phyloP scores from a whole-genome alignment of 2,888 invertebrate genomes.

The Phaonia tiefii region DNA sequence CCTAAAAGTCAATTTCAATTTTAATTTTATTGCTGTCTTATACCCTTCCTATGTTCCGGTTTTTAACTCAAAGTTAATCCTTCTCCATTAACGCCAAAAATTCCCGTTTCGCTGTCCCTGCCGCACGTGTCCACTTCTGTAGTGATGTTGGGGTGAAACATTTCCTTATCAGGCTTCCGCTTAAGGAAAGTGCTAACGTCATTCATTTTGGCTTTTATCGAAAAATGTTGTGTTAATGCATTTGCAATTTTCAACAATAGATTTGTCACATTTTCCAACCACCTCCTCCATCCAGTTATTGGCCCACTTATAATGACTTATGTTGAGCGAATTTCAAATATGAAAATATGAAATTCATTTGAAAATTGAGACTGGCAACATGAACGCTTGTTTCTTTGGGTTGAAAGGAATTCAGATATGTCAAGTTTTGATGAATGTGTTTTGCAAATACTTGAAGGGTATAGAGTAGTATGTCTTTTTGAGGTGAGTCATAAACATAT shows the following conservation, averaged over 20 bases:
- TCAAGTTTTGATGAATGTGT: conserved; percentile 14
- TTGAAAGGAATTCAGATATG: background rate
- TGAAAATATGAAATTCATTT: background rate
- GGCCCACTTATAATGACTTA: background rate
- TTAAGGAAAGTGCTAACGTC: conserved; percentile 41
- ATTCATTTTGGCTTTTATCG: conserved; percentile 51
- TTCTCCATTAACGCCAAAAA: conserved; percentile 5
- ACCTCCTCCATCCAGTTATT: background rate
- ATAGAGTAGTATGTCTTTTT: background rate
- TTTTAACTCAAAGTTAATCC: conserved; percentile 29
- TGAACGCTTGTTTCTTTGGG: too few species aligned
- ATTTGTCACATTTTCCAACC: background rate
- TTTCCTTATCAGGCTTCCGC: background rate
- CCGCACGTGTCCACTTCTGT: conserved; percentile 15
- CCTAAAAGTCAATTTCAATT: conserved; percentile 10
- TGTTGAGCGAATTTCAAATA: background rate
- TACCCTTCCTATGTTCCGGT: conserved; percentile 5
- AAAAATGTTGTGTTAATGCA: conserved; percentile 53
- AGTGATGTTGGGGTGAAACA: background rate
- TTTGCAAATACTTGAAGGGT: background rate
- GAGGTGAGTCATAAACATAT: conserved; percentile 11
- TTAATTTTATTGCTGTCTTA: conserved; percentile 6
- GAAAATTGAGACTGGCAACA: too few species aligned
- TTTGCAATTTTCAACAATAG: conserved; percentile 48
- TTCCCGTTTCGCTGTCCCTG: background rate